phyloP scores from a whole-genome alignment of 2,113 vertebrate genomes.

The Carollia perspicillata region DNA sequence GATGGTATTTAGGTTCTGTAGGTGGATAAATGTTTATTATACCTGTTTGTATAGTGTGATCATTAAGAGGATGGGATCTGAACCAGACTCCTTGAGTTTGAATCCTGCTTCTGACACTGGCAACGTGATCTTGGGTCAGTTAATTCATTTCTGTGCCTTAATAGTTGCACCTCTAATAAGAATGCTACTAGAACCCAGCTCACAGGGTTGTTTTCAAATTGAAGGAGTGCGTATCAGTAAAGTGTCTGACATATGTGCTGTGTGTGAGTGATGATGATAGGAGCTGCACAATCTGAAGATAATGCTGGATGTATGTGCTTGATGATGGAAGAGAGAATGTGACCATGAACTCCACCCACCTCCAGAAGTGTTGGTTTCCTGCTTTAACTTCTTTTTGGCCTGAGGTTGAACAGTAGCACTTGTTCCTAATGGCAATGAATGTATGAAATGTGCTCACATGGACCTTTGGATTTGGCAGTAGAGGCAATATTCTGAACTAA shows the following conservation, averaged over 20 bases:
- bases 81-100: neutral
- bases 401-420: neutral
- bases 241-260: neutral
- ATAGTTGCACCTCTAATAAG: neutral
- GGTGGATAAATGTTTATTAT: neutral
- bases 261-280: neutral
- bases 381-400: neutral
- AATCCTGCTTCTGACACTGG: neutral
- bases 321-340: neutral
- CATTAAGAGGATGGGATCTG: neutral
- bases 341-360: neutral
- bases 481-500: neutral
- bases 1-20: neutral
- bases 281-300: neutral
- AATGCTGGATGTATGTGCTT: neutral
- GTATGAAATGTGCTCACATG: neutral
- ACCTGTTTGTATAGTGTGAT: neutral
- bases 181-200: neutral
- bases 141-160: neutral
- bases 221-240: neutral
- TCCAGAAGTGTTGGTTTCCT: neutral
- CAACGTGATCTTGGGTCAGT: neutral
- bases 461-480: neutral
- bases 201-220: neutral
- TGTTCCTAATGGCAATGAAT: neutral